Base-by-base conservation (phyloP, 2,888 invertebrate species). In the Diarsia mendica region DNA sequence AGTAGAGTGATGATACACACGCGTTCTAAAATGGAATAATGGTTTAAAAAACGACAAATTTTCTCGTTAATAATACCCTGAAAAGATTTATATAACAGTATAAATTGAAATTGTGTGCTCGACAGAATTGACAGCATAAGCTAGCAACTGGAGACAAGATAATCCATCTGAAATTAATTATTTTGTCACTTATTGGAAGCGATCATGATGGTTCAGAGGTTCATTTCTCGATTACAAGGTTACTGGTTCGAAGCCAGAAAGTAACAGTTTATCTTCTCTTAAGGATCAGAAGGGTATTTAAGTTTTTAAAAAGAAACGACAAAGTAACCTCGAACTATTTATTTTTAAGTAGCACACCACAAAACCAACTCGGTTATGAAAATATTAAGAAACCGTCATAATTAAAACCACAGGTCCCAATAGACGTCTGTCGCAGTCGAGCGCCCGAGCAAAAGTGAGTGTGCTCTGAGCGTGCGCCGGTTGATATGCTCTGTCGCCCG, bases 111-210 rank as follows among this genome's bases (percentile, higher is more conserved):
- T 60, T 67, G 55, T 61, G 44, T 71, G 70, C 68, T 68, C n/a
- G 0, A 67, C 76, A n/a, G 67, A 82, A 83, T 83, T 80, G 80
- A 80, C 83, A 65, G 63, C 39, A 20, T 83, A 77, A 83, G 77
- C 83, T 60, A 49, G n/a, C 64, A 48, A 53, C 23, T 66, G 70
- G 48, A 76, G 77, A 77, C 65, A 73, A 66, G 53, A 44, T 83
- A 77, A 83, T 76, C 83, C 77, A 33, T 11, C 48, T 28, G 48
- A 73, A 71, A 82, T 83, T 80, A 79, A 73, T 82, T 82, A 80
- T 80, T 83, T 73, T 73, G 76, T 66, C 61, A 82, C 49, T 61
- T 61, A 51, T 39, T 80, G 28, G 48, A 23, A 69, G 55, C 53
- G 61, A 75, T 39, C 20, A 13, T 58, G 23, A 46, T 51, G 15